phyloP scores from a whole-genome alignment of 2,888 invertebrate genomes.

The Neoaliturus tenellus region DNA sequence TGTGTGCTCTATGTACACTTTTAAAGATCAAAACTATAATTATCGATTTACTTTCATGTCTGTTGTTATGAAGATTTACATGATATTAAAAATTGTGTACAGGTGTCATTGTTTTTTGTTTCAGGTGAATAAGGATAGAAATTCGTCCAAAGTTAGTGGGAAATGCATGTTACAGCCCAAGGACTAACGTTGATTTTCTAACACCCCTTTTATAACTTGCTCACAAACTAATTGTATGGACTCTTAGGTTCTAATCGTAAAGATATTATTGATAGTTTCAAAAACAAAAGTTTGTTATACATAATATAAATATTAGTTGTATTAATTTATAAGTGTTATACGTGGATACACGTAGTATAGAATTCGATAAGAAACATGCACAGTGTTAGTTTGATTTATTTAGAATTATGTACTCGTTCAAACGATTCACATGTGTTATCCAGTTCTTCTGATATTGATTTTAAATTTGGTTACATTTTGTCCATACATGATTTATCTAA shows the following conservation, averaged over 20 bases:
- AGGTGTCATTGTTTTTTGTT: no score
- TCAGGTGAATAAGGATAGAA: not conserved
- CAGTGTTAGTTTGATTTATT: not conserved
- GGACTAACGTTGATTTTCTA: slow-evolving; percentile 41
- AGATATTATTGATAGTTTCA: slow-evolving; percentile 1
- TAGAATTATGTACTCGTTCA: not conserved
- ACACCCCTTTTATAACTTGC: slow-evolving; percentile 39
- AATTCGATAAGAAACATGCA: not conserved
- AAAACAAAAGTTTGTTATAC: slow-evolving; percentile 35
- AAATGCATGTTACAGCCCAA: not conserved
- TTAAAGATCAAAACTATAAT: no score
- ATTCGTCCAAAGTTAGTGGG: slow-evolving; percentile 39
- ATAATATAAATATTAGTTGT: slow-evolving; percentile 42
- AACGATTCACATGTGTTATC: not conserved
- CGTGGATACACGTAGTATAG: slow-evolving; percentile 47
- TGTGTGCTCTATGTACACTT: no score
- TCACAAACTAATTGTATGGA: slow-evolving; percentile 13
- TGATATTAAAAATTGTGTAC: no score
- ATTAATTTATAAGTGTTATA: slow-evolving; percentile 44
- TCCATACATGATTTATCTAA: no score
- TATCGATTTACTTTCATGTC: no score
- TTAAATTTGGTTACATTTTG: no score
- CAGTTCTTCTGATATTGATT: no score
- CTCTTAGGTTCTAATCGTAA: slow-evolving; percentile 26
- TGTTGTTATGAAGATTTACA: no score